These are phyloP conservation scores for Lasioglossum villosulum DNA, from an alignment of 2,888 invertebrate genomes.

Conservation along the genomic window DNA sequence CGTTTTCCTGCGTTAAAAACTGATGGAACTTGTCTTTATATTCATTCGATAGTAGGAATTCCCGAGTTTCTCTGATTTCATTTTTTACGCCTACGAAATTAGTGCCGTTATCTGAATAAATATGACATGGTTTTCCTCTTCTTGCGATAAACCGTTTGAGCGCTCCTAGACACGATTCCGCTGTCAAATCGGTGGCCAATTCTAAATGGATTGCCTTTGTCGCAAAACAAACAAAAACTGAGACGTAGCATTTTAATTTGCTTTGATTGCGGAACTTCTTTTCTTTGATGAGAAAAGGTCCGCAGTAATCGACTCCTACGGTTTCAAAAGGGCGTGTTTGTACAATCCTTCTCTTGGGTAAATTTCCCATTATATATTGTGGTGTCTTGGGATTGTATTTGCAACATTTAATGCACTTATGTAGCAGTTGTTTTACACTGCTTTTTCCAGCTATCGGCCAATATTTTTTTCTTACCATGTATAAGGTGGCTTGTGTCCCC, in stretches of 20 bases:
- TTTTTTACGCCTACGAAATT: conserved; percentile 20
- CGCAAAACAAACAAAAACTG: conserved; percentile 69
- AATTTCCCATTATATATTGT: not conserved
- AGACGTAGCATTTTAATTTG: conserved; percentile 60
- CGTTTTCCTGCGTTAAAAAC: not conserved
- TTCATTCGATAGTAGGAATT: not conserved
- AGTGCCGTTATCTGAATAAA: conserved; percentile 5
- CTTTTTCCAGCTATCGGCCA: conserved; percentile 12
- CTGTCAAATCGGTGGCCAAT: not conserved
- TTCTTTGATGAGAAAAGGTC: not conserved
- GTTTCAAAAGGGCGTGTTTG: not conserved
- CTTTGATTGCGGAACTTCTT: not conserved
- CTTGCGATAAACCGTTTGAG: not conserved
- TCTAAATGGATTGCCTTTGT: conserved; percentile 4
- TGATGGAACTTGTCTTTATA: not conserved
- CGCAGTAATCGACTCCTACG: not conserved
- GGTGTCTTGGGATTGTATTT: not conserved
- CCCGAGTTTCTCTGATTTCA: not conserved
- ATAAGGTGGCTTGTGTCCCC: not conserved
- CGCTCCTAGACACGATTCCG: not conserved
- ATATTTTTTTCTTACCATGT: not conserved
- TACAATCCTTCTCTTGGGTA: not conserved
- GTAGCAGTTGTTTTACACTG: not conserved
- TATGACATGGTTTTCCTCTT: not conserved
- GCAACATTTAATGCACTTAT: conserved; percentile 6